Evolutionary conservation across 2,888 invertebrate species (phyloP).

Genomic region (Scrobipalpa costella): DNA sequence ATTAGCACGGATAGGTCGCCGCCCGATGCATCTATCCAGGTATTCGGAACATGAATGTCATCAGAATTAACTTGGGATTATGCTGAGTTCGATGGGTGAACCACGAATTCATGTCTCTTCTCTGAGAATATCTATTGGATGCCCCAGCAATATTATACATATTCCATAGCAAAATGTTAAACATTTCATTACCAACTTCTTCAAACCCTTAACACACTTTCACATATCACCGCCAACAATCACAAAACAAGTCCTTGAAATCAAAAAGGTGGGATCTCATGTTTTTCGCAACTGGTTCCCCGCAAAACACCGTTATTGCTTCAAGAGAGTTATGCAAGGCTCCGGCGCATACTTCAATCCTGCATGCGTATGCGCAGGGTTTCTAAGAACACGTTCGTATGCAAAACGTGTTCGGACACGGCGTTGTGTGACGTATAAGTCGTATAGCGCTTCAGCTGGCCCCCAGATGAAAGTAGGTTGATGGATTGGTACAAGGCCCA

Average conservation of each 20-base stretch:
- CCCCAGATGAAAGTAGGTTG: slow-evolving; percentile 4
- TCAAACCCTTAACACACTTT: too few species aligned
- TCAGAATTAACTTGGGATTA: slow-evolving; percentile 54
- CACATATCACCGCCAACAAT: background rate
- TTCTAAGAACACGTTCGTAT: slow-evolving; percentile 45
- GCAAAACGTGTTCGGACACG: slow-evolving; percentile 45
- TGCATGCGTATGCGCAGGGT: slow-evolving; percentile 41
- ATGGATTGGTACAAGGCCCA: background rate
- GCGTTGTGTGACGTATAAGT: slow-evolving; percentile 22
- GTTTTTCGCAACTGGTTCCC: slow-evolving; percentile 23
- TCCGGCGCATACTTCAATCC: slow-evolving; percentile 39
- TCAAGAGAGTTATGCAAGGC: slow-evolving; percentile 46
- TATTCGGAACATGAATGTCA: slow-evolving; percentile 65
- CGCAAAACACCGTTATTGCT: slow-evolving; percentile 48
- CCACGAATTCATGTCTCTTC: background rate
- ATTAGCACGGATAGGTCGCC: slow-evolving; percentile 73
- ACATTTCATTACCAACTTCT: too few species aligned
- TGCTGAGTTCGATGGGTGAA: background rate
- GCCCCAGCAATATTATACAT: too few species aligned
- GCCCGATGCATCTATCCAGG: slow-evolving; percentile 55
- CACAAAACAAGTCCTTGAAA: slow-evolving; percentile 3
- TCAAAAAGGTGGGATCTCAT: background rate
- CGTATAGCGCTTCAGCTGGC: background rate
- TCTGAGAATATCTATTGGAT: too few species aligned
- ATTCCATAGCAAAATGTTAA: too few species aligned